phyloP scores from a whole-genome alignment of 2,113 vertebrate genomes.

The Trogon melanurus region DNA sequence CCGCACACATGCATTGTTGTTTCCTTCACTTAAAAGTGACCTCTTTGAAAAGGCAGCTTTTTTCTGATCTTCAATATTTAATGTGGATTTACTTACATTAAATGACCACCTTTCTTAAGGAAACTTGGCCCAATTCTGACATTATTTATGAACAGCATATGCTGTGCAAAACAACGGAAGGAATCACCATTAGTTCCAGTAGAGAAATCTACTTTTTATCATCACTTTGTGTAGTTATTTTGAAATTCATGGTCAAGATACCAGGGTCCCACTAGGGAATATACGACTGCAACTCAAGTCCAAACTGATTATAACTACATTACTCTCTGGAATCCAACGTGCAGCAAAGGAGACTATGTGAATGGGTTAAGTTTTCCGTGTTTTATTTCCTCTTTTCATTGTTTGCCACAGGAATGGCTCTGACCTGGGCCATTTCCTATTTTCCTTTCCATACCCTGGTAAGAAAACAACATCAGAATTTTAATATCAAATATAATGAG shows the following conservation, averaged over 20 bases:
- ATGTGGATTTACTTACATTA: conserved; percentile 86
- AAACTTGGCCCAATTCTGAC: conserved; percentile 78
- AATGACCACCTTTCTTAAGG: conserved; percentile 81
- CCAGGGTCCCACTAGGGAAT: conserved; percentile 18
- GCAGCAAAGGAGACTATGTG: not conserved
- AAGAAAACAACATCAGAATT: not conserved
- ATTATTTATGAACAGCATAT: conserved; percentile 79
- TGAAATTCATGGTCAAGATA: conserved; percentile 67
- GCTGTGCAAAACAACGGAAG: conserved; percentile 73
- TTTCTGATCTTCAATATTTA: conserved; percentile 84
- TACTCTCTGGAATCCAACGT: conserved; percentile 2
- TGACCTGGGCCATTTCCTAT: not conserved
- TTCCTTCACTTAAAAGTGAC: conserved; percentile 83
- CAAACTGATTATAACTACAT: conserved; percentile 35
- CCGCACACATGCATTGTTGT: conserved; percentile 68
- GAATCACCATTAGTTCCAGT: conserved; percentile 75
- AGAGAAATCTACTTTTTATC: conserved; percentile 74
- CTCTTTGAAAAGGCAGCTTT: conserved; percentile 80
- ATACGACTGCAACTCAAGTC: conserved; percentile 21
- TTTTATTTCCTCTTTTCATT: not conserved
- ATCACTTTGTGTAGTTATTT: conserved; percentile 70
- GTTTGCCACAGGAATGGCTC: not conserved
- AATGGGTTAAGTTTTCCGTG: not conserved
- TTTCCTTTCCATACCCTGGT: not conserved
- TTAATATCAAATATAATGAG: not conserved